Base-by-base conservation (phyloP, 2,113 vertebrate species). In the Apodemus speciosus region DNA sequence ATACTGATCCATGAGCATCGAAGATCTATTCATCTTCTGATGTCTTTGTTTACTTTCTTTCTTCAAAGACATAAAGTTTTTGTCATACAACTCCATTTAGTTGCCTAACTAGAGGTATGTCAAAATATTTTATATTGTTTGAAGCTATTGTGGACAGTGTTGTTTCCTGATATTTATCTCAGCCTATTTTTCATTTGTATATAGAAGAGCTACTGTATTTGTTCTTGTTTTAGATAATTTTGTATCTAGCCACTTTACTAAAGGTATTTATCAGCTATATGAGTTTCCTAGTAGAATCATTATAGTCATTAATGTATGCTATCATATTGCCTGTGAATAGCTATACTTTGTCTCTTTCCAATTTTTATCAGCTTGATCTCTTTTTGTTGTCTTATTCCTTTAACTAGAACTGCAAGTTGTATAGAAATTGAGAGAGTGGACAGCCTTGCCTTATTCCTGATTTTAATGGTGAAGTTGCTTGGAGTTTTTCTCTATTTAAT, bases 31-130 rank as follows among this genome's bases (percentile, higher is more conserved):
- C 25, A 71, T 38, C 35, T 38, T 71, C 68, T 71, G n/a, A 71
- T 68, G 18, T 38, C n/a, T 71, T 71, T 38, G 9, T n/a, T 35
- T 1, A 71, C 18, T 38, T 38, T 38, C 35, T 38, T 71, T 71
- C 68, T 38, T 71, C 68, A 75, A 46, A 75, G 72, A 30, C 23
- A 1, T 46, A 11, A 75, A 30, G 11, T 27, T 46, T 69, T 71
- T 71, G 35, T 38, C 18, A 71, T 71, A 4, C 18, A 38, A 71
- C 3, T 38, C 0, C 0, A 3, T 71, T 38, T 2, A 9, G 18
- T 38, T 71, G 68, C 68, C 38, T 71, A 7, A n/a, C 21, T 71
- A 71, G 68, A 38, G n/a, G 7, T 71, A 20, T 9, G 1, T 21
- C n/a, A 38, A 71, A 1, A 38, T 71, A 38, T 71, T 38, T 71